A percentile compares a stretch with the other conserved stretches of the same genome.
These are phyloP conservation scores for Protobothrops mucrosquamatus DNA, from an alignment of 2,113 vertebrate species.

Conservation along the genomic window DNA sequence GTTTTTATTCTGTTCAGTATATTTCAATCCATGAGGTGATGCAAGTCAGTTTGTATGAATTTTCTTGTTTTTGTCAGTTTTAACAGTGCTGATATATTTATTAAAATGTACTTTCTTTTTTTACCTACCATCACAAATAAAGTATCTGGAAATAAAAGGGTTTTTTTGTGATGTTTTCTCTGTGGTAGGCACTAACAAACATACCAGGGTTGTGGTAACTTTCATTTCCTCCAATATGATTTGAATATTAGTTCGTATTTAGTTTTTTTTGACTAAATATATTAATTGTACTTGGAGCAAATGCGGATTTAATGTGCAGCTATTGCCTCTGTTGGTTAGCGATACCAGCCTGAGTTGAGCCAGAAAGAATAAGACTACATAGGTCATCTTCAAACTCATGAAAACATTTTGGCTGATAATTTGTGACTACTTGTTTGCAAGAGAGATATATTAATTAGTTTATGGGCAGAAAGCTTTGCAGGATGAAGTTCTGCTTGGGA, in stretches of 20 bases:
- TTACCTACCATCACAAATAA: neutral
- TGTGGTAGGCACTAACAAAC: neutral
- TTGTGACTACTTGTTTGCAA: neutral
- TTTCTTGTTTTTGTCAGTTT: neutral
- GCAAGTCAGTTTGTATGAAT: neutral
- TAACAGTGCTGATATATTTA: neutral
- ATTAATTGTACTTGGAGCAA: neutral
- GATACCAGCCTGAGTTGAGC: neutral
- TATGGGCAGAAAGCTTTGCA: neutral
- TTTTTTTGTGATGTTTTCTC: neutral
- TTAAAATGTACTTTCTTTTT: neutral
- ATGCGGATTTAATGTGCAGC: neutral
- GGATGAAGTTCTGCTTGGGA: neutral
- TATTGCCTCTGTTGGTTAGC: neutral
- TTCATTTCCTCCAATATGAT: neutral
- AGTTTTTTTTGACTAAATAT: neutral
- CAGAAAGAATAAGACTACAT: conserved; percentile 9
- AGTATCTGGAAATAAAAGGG: neutral
- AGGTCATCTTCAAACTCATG: neutral
- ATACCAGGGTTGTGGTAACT: neutral
- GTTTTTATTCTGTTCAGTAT: neutral
- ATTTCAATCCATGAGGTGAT: neutral
- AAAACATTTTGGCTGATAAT: neutral
- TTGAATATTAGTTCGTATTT: neutral
- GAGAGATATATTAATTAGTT: neutral